These are phyloP conservation scores for Atherinomorus stipes DNA, from an alignment of 2,113 vertebrate genomes.

Conservation along the genomic window DNA sequence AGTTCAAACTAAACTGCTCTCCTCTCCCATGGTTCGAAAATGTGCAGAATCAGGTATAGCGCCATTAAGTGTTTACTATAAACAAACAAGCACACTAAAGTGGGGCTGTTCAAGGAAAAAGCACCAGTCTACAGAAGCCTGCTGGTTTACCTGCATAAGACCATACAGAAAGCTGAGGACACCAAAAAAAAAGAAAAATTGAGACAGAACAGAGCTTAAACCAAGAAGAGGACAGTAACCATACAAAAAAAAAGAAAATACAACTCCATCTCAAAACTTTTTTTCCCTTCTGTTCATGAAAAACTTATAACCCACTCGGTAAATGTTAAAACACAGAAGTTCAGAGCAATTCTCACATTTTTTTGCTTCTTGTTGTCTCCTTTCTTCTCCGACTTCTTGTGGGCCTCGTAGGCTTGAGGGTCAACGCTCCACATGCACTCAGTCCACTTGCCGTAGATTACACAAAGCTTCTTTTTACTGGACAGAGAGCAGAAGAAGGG, in stretches of 20 bases:
- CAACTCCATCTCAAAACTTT: not conserved
- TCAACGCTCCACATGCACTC: conserved; percentile 96
- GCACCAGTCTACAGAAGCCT: conserved; percentile 9
- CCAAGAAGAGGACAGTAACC: not conserved
- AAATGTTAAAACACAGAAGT: not conserved
- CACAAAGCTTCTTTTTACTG: conserved; percentile 93
- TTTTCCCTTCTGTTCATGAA: not conserved
- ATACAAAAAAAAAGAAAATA: not conserved
- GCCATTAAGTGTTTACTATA: conserved; percentile 14
- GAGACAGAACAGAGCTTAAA: not conserved
- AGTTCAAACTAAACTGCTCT: too few relatives aligned
- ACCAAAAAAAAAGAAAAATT: not conserved
- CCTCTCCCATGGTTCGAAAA: too few relatives aligned
- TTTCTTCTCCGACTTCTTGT: conserved; percentile 89
- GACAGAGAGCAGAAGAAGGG: not conserved
- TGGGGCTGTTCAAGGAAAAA: not conserved
- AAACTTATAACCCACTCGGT: not conserved
- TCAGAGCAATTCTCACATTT: conserved; percentile 50
- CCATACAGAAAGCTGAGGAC: conserved; percentile 28
- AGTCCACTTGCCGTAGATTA: conserved; percentile 98
- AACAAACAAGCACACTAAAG: conserved; percentile 16
- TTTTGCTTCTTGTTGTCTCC: conserved; percentile 79
- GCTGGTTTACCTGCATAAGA: conserved; percentile 21
- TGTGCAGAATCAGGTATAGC: too few relatives aligned
- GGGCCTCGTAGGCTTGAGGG: conserved; percentile 84